phyloP scores from a whole-genome alignment of 1,140 invertebrate species.

The Aphaenogaster ashmeadi region DNA sequence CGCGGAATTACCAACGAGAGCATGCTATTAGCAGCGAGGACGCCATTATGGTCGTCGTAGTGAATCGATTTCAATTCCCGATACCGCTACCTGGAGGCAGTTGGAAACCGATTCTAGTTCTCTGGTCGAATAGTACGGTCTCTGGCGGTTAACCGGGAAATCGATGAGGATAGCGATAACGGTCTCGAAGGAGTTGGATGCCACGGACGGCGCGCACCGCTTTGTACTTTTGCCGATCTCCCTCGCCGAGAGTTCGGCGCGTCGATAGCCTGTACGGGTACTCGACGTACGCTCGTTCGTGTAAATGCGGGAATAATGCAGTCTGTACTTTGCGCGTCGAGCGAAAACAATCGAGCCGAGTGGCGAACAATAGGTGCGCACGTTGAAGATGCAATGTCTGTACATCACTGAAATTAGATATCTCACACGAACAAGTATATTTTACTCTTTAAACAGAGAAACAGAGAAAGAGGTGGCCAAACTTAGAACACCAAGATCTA shows the following conservation, averaged over 20 bases:
- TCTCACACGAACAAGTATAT: background rate
- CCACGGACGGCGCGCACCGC: slow-evolving; percentile 26
- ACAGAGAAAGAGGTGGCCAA: background rate
- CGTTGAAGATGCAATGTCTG: background rate
- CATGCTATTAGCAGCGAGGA: slow-evolving; percentile 66
- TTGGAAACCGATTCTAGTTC: slow-evolving; percentile 69
- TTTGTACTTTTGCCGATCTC: slow-evolving; percentile 52
- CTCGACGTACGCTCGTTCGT: background rate
- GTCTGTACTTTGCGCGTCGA: background rate
- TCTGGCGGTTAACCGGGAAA: slow-evolving; percentile 58
- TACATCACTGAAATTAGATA: background rate
- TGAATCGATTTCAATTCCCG: slow-evolving; percentile 78
- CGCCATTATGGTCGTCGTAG: slow-evolving; percentile 72
- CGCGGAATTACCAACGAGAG: slow-evolving; percentile 64
- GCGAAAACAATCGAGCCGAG: slow-evolving; percentile 1
- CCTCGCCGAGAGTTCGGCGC: slow-evolving; percentile 35
- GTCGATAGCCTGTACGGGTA: background rate
- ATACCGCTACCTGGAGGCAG: slow-evolving; percentile 65
- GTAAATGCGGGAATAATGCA: slow-evolving; percentile 38
- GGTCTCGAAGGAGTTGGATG: slow-evolving; percentile 61
- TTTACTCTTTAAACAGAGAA: background rate
- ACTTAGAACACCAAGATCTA: too few relatives aligned
- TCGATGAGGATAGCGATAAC: slow-evolving; percentile 63
- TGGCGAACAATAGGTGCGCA: background rate
- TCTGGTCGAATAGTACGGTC: slow-evolving; percentile 53